Evolutionary conservation across 2,113 vertebrate species (phyloP), one percentile per base, ranked within the genome.

Genomic region (Brienomyrus longianalis): DNA sequence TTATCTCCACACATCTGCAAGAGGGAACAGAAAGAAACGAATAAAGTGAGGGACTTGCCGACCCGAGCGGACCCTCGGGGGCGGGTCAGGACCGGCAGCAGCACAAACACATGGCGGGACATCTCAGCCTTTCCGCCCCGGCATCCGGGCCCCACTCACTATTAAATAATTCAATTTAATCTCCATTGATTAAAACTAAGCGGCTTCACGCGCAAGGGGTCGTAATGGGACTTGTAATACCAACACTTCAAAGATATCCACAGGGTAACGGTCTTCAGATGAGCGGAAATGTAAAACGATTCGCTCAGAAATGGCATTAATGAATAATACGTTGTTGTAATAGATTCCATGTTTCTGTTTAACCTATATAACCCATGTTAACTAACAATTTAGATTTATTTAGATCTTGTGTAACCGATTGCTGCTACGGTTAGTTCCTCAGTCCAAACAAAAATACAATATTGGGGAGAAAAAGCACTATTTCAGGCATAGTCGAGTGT

Each of bases 1-100:
- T 99, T 94, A 99, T 98, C 94, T 99, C 98, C 94, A 99, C 98
- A 95, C 98, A 99, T 93, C 98, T 99, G 95, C 90, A 95, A 96
- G 59, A 96, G n/a, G 95, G 17, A 94, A 0, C 86, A 77, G 86
- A 47, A 45, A 70, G 45, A 23, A 31, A 21, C 1, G 6, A 19
- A 47, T 27, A 27, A 10, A 84, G 23, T 2, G 50, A 59, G 35
- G 43, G 51, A 54, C 21, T 66, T 59, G 43, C 8, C n/a, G 31
- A 31, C 51, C 27, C 17, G 43, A 77, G 27, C 6, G 17, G 70
- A 17, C 70, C 35, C 10, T 51, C n/a, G 4, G 83, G 11, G 4
- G n/a, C 3, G 10, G 62, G 83, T 48, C 47, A 31, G 45, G 5
- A 23, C 47, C 10, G 0, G 83, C 35, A 45, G 11, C 35, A 66